Percentiles rank a stretch among this genome's conserved stretches.
Evolutionary conservation across 2,888 invertebrate genomes (phyloP).

Genomic region (Tenthredo livida): DNA sequence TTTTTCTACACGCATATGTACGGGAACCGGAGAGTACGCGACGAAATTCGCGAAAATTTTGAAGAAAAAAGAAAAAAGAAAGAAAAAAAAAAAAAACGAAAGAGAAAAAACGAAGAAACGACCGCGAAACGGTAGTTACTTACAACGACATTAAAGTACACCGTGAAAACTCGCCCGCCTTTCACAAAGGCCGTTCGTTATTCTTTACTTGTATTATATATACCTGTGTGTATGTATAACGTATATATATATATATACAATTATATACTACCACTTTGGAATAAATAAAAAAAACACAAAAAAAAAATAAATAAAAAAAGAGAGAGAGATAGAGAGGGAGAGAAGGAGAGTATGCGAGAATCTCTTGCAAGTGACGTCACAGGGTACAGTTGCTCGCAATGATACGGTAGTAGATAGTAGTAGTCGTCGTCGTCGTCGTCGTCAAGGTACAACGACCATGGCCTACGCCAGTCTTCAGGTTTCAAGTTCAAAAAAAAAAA

Average conservation of each 20-base stretch:
- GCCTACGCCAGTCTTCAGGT: background rate
- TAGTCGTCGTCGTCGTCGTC: background rate
- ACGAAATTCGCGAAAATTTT: background rate
- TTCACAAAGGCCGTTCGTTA: slow-evolving; percentile 35
- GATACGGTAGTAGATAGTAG: background rate
- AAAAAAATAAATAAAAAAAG: background rate
- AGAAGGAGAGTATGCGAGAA: background rate
- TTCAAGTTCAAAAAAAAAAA: background rate
- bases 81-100: background rate
- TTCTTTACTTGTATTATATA: background rate
- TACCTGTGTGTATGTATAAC: background rate
- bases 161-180: slow-evolving; percentile 34
- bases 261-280: background rate
- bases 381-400: slow-evolving; percentile 23
- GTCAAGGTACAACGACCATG: background rate
- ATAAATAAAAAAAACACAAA: background rate
- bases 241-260: background rate
- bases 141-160: background rate
- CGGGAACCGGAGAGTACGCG: background rate
- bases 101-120: background rate
- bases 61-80: background rate
- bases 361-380: slow-evolving; percentile 31
- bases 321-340: background rate
- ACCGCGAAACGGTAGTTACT: slow-evolving; percentile 12
- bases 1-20: background rate